These are phyloP conservation scores for Odobenus rosmarus DNA, from an alignment of 2,113 vertebrate genomes.

Conservation along the genomic window DNA sequence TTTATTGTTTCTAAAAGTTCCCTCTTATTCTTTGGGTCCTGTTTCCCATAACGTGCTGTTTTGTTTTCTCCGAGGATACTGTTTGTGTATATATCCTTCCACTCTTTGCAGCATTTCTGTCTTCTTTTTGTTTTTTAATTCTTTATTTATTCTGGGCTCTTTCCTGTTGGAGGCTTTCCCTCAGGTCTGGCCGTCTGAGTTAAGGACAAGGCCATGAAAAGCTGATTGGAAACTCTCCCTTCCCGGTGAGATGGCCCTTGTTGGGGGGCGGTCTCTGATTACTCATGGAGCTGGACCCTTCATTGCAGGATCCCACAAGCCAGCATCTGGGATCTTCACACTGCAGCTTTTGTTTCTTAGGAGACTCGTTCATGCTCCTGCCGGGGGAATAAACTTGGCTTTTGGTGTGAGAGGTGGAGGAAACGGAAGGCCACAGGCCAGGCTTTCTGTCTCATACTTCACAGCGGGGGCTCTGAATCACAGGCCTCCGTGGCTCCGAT, in stretches of 20 bases:
- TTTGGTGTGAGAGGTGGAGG: neutral
- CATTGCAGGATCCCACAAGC: rapidly evolving
- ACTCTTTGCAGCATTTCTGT: neutral
- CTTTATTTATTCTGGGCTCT: neutral
- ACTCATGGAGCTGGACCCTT: neutral
- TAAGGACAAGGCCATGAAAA: neutral
- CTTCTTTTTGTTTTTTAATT: neutral
- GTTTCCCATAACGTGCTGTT: neutral
- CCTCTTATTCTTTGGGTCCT: neutral
- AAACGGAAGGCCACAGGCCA: neutral
- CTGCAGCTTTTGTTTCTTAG: neutral
- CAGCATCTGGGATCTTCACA: neutral
- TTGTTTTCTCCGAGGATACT: neutral
- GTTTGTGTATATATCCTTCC: neutral
- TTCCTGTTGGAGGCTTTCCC: neutral
- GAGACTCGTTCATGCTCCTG: neutral
- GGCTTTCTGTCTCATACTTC: neutral
- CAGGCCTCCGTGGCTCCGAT: rapidly evolving
- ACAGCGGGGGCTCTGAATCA: rapidly evolving
- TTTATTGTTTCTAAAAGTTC: neutral
- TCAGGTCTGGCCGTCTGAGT: no score
- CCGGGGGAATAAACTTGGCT: neutral
- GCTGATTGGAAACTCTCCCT: neutral
- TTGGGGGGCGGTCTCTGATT: neutral
- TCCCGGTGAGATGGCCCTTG: no score